Base-by-base conservation (phyloP, 2,888 invertebrate genomes). In the Diaperis boleti region DNA sequence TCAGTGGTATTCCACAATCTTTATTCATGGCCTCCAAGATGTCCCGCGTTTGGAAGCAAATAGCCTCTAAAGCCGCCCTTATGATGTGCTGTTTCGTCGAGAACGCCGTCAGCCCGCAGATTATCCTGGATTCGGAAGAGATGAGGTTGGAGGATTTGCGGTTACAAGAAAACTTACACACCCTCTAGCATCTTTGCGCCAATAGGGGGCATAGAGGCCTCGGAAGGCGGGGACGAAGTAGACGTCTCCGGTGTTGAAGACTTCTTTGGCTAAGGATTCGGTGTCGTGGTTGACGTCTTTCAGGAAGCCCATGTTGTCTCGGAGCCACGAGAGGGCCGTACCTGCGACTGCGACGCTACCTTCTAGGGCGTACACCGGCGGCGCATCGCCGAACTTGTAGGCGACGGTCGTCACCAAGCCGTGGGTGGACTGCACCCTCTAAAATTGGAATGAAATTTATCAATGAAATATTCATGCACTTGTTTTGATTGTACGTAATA, bases 181-280 rank as follows among this genome's bases (percentile, higher is more conserved):
- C 92, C 96, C 96, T 79, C 96, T 86, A 0, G 99, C 99, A 80
- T 97, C 96, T 75, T 95, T 92, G 76, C 96, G 88, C 98, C 98
- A 99, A 78, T 98, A 96, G 0, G 99, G 99, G 54, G 98, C 98
- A 81, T 95, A 98, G 0, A 99, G 83, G 0, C 98, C 99, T 41
- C 92, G 94, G 80, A 99, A 98, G 0, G 98, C 98, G 0, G 98
- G 98, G 17, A 99, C 98, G 81, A 99, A 98, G 81, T 97, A 98
- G 8, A 98, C 96, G 74, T 97, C 98, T 0, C 94, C 94, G 0
- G 96, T 95, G 39, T 92, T 91, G 73, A 91, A 89, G 26, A 98
- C 98, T 67, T 80, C 81, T 68, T 79, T 76, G 1, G 82, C 82
- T 35, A 82, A 71, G 1, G 79, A 83, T 70, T 90, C 90, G 0